Base-by-base conservation (phyloP, 1,140 invertebrate genomes). In the Drosophila malerkotliana region DNA sequence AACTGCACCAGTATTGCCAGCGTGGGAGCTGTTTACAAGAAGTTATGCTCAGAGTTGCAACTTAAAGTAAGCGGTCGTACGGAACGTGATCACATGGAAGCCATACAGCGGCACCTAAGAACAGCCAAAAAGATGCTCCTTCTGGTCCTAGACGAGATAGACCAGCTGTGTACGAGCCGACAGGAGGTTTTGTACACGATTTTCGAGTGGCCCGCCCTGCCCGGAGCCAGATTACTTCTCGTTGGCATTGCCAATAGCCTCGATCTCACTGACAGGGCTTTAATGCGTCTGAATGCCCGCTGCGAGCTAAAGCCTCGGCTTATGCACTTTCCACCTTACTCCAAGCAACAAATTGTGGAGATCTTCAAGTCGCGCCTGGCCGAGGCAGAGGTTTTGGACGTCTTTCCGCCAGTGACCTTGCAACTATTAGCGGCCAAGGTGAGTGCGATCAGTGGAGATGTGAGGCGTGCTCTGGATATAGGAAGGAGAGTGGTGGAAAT, bases 231-330 rank as follows among this genome's bases (percentile, higher is more conserved):
- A 51, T 85, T 99, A 0, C 94, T 99, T 62, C 92, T 99, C 2
- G 94, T 99, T 48, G 98, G 98, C 28, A 96, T 99, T 79, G 97
- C 98, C 12, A 99, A 99, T 93, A 96, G 98, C n/a, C 93, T 99
- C 55, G 98, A 99, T 93, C 93, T 99, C 32, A 99, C 98, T 0
- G 97, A 98, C 91, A 94, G 98, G n/a, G 94, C 96, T 51, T 92
- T 99, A 48, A 97, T 98, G 26, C 93, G 98, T 61, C 93, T 99
- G 2, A 96, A 98, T 89, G 94, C 95, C 9, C 93, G 94, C 32
- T 94, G 95, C 77, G 94, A 95, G 28, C 88, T 96, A 0, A 95
- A 95, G 74, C 96, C 96, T 41, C 89, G 92, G 60, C 93, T 98
- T 1, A 94, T 99, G 78, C 96, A 98, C 90, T 99, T 99, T 93